Percentiles rank a stretch among this genome's conserved stretches.
Evolutionary conservation across 2,797 vertebrate genomes (phyloP).

Genomic region (Thaleichthys pacificus): DNA sequence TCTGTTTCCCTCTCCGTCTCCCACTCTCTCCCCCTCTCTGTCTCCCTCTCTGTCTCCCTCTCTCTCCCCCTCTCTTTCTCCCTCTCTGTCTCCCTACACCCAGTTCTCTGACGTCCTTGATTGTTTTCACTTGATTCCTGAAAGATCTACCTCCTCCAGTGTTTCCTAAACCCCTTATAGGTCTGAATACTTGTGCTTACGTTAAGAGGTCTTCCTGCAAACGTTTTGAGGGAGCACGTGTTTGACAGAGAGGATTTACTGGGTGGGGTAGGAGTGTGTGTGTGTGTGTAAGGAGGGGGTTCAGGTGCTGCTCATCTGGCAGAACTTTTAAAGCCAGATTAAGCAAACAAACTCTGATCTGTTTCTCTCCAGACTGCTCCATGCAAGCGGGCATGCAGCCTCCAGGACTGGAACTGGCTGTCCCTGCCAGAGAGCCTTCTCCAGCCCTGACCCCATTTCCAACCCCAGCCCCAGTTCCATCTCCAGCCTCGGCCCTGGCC

Average conservation of each 20-base stretch:
- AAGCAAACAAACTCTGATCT: constrained; percentile 76
- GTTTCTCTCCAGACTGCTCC: constrained; percentile 66
- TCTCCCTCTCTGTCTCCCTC: constrained; percentile 1
- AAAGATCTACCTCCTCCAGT: too few relatives aligned
- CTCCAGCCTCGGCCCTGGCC: not conserved
- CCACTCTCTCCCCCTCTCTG: constrained; percentile 6
- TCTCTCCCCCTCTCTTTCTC: constrained; percentile 4
- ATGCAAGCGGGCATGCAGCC: constrained; percentile 44
- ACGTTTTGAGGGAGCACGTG: not conserved
- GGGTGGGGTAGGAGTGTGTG: constrained; percentile 27
- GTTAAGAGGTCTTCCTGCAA: not conserved
- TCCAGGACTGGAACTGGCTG: constrained; percentile 62
- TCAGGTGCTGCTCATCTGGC: constrained; percentile 78
- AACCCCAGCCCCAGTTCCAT: constrained; percentile 34
- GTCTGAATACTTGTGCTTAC: not conserved
- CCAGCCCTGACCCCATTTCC: too few relatives aligned
- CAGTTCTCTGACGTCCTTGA: not conserved
- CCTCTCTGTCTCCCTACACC: not conserved
- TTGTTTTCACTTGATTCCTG: not conserved
- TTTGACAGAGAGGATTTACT: not conserved
- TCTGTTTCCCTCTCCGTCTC: not conserved
- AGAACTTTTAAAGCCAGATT: constrained; percentile 66
- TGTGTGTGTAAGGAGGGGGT: constrained; percentile 32
- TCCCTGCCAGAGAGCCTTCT: constrained; percentile 46
- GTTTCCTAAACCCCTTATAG: too few relatives aligned